Evolutionary conservation across 1,140 invertebrate species (phyloP).

Genomic region (Macrostomum lignano): DNA sequence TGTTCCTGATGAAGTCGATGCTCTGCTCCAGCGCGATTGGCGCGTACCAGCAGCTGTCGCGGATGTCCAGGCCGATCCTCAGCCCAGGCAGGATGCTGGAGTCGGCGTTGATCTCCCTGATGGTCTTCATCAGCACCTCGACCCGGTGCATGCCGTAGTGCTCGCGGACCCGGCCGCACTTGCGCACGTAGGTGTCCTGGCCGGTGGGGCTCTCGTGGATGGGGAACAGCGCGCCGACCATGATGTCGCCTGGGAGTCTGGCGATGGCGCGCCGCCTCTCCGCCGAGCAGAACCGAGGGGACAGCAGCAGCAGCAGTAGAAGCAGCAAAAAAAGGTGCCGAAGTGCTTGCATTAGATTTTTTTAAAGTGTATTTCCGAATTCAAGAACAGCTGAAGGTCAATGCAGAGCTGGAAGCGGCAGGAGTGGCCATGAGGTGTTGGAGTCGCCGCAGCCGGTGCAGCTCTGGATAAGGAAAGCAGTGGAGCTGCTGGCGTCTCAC

Average conservation of each 20-base stretch:
- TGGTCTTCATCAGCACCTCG: slow-evolving; percentile 1
- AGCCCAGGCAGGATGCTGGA: neutral
- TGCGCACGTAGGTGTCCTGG: neutral
- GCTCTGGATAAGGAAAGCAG: too few relatives aligned
- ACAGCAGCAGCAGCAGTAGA: too few relatives aligned
- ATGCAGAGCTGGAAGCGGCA: too few relatives aligned
- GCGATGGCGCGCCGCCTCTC: too few relatives aligned
- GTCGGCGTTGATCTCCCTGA: slow-evolving; percentile 1
- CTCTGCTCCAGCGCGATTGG: slow-evolving; percentile 48
- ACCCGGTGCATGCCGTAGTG: slow-evolving; percentile 1
- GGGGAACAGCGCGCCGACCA: slow-evolving; percentile 43
- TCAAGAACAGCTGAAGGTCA: too few relatives aligned
- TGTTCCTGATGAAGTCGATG: slow-evolving; percentile 42
- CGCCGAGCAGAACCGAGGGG: too few relatives aligned
- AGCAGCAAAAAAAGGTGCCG: too few relatives aligned
- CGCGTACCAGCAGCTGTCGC: slow-evolving; percentile 35
- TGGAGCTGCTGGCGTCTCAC: too few relatives aligned
- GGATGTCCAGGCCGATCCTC: neutral
- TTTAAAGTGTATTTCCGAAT: too few relatives aligned
- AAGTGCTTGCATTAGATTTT: too few relatives aligned
- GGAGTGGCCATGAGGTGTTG: too few relatives aligned
- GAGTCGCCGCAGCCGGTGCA: too few relatives aligned
- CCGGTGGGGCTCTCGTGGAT: slow-evolving; percentile 39
- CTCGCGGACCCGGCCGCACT: neutral
- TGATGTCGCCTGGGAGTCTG: slow-evolving; percentile 42